Percentiles rank a stretch among this genome's conserved stretches.
Evolutionary conservation across 1,140 invertebrate genomes (phyloP).

Genomic region (Chymomyza costata): DNA sequence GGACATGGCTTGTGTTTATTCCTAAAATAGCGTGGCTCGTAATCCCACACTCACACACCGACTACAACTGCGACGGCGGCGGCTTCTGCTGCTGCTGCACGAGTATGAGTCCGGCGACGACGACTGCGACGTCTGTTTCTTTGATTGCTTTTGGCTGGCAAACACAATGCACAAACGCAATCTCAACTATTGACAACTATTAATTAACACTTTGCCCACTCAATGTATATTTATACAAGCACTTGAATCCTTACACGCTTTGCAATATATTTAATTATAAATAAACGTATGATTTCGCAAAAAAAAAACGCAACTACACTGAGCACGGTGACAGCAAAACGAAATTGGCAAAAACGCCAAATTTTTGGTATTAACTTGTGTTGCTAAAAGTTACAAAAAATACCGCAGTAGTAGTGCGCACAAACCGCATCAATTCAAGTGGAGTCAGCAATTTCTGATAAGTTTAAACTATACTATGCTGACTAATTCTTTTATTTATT

Average conservation of each 20-base stretch:
- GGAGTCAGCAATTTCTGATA: too few species aligned
- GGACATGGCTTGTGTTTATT: constrained; percentile 24
- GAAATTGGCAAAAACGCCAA: too few species aligned
- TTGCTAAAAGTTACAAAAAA: too few species aligned
- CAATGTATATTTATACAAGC: too few species aligned
- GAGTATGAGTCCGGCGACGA: constrained; percentile 23
- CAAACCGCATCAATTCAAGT: too few species aligned
- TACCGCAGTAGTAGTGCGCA: too few species aligned
- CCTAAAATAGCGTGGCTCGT: constrained; percentile 44
- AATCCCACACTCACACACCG: constrained; percentile 12
- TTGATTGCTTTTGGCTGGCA: constrained; percentile 18
- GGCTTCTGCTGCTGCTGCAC: constrained; percentile 15
- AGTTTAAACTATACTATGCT: too few species aligned
- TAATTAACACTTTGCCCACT: constrained; percentile 27
- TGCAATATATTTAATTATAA: constrained; percentile 8
- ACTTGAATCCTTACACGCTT: constrained; percentile 5
- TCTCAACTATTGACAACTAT: constrained; percentile 5
- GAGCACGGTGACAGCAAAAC: too few species aligned
- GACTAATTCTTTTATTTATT: too few species aligned
- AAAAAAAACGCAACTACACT: too few species aligned
- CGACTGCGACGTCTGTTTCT: constrained; percentile 23
- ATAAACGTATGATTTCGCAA: too few species aligned
- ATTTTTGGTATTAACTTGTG: too few species aligned
- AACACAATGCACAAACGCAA: constrained; percentile 9
- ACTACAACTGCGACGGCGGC: constrained; percentile 16